Evolutionary conservation across 2,113 vertebrate species (phyloP).

Genomic region (human (Homo sapiens)): DNA sequence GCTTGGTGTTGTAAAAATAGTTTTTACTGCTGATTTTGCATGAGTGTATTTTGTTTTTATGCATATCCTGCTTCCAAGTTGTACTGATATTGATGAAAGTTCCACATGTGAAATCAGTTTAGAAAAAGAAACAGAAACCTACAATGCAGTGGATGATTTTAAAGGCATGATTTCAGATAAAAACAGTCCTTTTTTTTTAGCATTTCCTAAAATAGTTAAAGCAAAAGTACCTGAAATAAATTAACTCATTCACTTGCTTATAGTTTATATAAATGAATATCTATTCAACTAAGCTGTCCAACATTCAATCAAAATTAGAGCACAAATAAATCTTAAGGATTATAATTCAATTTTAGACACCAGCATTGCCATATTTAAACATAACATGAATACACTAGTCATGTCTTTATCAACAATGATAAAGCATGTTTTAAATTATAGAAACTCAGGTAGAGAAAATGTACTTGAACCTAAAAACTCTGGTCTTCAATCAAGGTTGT

Average conservation of each 20-base stretch:
- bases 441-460: not conserved
- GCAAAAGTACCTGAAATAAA: not conserved
- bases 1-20: not conserved
- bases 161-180: not conserved
- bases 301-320: not conserved
- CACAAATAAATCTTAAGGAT: not conserved
- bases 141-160: not conserved
- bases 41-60: not conserved
- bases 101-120: not conserved
- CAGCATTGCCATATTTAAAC: not conserved
- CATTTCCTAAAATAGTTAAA: conserved; percentile 9
- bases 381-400: not conserved
- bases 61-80: not conserved
- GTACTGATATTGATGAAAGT: not conserved
- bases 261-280: not conserved
- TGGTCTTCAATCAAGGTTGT: not conserved
- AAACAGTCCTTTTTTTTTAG: not conserved
- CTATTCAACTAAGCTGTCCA: not conserved
- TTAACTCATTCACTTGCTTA: not conserved
- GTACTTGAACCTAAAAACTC: not conserved
- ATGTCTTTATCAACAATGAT: not conserved
- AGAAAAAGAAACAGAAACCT: not conserved
- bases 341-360: not conserved
- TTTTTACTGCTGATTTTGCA: not conserved
- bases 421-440: not conserved